These are phyloP conservation scores for Phylloscopus trochiloides DNA, from an alignment of 2,113 vertebrate species.

Conservation along the genomic window DNA sequence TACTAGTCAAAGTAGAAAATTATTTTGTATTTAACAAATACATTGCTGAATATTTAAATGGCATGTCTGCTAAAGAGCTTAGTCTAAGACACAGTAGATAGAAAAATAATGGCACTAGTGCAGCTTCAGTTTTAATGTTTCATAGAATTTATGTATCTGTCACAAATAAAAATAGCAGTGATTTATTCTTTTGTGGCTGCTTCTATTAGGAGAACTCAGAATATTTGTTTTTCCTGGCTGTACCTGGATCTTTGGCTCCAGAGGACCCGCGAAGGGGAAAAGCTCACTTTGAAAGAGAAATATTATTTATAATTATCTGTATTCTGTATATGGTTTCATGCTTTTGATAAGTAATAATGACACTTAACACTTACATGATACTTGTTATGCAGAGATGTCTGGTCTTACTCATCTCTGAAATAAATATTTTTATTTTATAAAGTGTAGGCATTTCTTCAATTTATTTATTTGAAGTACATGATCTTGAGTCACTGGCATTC, in stretches of 20 bases:
- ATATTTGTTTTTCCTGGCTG: conserved; percentile 18
- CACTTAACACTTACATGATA: neutral
- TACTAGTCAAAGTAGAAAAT: neutral
- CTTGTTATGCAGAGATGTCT: neutral
- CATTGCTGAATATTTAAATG: neutral
- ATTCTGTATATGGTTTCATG: neutral
- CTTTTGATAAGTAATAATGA: neutral
- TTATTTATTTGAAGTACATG: neutral
- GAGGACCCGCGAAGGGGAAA: neutral
- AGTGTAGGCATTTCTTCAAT: neutral
- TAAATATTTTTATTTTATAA: neutral
- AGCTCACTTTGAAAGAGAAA: neutral
- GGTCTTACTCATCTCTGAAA: neutral
- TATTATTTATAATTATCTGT: neutral
- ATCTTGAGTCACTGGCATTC: neutral
- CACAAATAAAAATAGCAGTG: neutral
- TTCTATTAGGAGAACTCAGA: neutral
- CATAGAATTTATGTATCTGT: neutral
- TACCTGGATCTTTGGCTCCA: neutral
- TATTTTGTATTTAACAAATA: neutral
- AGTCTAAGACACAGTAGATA: neutral
- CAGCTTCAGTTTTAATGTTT: neutral
- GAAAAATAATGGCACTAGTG: neutral
- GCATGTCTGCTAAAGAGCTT: neutral
- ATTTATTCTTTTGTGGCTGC: neutral